phyloP scores from a whole-genome alignment of 2,888 invertebrate genomes.

The Agonopterix subpropinquella region DNA sequence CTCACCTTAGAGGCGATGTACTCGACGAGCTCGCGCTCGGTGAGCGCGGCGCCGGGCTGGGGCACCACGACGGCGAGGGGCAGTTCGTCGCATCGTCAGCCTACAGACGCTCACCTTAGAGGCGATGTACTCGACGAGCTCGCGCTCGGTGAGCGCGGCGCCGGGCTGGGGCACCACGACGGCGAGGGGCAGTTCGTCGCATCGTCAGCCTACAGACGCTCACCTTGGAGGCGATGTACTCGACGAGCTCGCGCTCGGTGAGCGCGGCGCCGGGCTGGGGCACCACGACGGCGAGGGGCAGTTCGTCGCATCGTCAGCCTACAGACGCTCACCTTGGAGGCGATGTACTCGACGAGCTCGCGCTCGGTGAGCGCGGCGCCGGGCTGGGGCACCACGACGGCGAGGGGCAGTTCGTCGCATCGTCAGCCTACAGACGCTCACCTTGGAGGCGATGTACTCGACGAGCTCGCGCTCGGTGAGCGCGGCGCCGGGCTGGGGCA shows the following conservation, averaged over 20 bases:
- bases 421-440: conserved; percentile 70
- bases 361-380: conserved; percentile 62
- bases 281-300: too few species aligned
- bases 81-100: conserved; percentile 81
- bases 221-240: conserved; percentile 68
- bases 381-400: conserved; percentile 82
- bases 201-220: conserved; percentile 73
- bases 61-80: too few species aligned
- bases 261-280: conserved; percentile 75
- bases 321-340: conserved; percentile 39
- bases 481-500: conserved; percentile 75
- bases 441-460: conserved; percentile 67
- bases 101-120: conserved; percentile 32
- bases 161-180: conserved; percentile 81
- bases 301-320: conserved; percentile 80
- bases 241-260: conserved; percentile 72
- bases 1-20: conserved; percentile 65
- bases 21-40: conserved; percentile 72
- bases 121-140: conserved; percentile 74
- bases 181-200: conserved; percentile 82
- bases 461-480: conserved; percentile 74
- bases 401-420: conserved; percentile 81
- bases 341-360: conserved; percentile 75
- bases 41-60: conserved; percentile 72
- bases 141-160: conserved; percentile 63